Base-by-base conservation (phyloP, 2,888 invertebrate species). In the Aphelenchoides bicaudatus region DNA sequence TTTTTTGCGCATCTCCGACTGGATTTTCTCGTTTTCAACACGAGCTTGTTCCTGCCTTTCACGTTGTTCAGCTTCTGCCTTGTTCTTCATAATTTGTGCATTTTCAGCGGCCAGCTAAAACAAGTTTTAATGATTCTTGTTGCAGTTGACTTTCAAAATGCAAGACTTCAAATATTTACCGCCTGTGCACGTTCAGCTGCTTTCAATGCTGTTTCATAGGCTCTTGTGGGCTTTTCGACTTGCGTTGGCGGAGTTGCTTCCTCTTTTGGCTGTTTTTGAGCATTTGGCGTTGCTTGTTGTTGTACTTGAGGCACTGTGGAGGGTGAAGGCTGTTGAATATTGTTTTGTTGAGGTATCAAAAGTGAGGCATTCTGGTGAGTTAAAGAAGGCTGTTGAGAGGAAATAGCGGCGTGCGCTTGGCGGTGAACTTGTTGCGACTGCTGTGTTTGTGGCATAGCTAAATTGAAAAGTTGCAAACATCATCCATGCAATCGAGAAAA, bases 1-100 rank as follows among this genome's bases (percentile, higher is more conserved):
- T 10, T 43, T 60, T 16, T 34, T 25, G 16, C 58, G 61, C 62
- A 66, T 62, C 23, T 55, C 65, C 49, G 60, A 62, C 39, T 58
- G 59, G 27, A 46, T 43, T 46, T 19, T 8, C 21, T 30, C 52
- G n/a, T 54, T 50, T 5, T 56, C 52, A 25, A 23, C 50, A n/a
- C 16, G 21, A 13, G 29, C 58, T 38, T 53, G 39, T 21, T 46
- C 54, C 25, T 43, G 25, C 10, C 38, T 6, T 48, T 60, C 55
- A n/a, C 56, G 58, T 21, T 60, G 46, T 27, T 47, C 51, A 47
- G 62, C 60, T 53, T 61, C 62, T 34, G 56, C 60, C 13, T 61
- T 49, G 13, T 52, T 34, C 47, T 63, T 59, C 19, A 62, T n/a
- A 13, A 62, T n/a, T 10, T 57, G 51, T n/a, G 52, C 38, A 31